Evolutionary conservation across 2,888 invertebrate genomes (phyloP), one percentile per base, ranked within the genome.

Genomic region (Exocentrus adspersus): DNA sequence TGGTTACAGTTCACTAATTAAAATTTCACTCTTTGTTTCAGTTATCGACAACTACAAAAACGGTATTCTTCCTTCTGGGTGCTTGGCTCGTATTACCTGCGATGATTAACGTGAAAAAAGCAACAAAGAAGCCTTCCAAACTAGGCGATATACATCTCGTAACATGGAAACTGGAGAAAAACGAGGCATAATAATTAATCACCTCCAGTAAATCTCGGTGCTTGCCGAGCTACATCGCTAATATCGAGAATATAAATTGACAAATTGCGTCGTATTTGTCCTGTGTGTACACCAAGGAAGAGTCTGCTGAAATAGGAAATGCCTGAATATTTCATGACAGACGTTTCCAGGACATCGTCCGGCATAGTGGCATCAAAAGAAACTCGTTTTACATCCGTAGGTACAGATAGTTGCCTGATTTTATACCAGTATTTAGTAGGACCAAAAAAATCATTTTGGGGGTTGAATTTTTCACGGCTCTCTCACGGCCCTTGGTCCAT

Each of bases 261-360:
- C 51, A 52, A 57, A 62, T 46, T 28, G 51, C 28, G n/a, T 19
- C 46, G 52, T 52, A 52, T 66, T 54, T 54, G 24, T 54, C 42
- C 28, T 4, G 43, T n/a, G n/a, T n/a, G n/a, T 42, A 21, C 42
- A 52, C 32, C 30, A 28, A 52, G 37, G 17, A 52, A 20, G 17
- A 24, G 42, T 41, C 43, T 42, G 21, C 54, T 54, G 24, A 54
- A 54, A 54, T 54, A 54, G 54, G 54, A 54, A 42, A 42, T 24
- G 41, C 10, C 24, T 54, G 66, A 65, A 62, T 65, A 69, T 62
- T 69, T 66, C 69, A 72, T 70, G 67, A 59, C 48, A 46, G 48
- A 46, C 54, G 56, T 66, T 59, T 60, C 62, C 50, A 60, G 60
- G 65, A 61, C 64, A 68, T 71, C 61, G 58, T 58, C 42, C 65